Conservation (phyloP, 2,113 vertebrate species). For the Potamarius usumacintae region DNA sequence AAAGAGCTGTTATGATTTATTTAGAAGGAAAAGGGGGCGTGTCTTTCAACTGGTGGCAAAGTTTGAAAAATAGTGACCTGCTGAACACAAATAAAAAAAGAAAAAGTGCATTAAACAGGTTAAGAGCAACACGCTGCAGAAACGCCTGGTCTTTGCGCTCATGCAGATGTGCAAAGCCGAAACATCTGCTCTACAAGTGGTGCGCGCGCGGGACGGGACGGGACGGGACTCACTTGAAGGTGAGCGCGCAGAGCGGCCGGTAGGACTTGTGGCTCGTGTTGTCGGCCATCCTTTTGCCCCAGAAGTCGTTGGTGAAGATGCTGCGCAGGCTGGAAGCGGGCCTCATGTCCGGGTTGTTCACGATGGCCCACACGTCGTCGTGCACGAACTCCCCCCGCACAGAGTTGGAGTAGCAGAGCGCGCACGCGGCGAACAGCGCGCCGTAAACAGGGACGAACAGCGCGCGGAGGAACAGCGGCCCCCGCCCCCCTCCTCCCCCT, state of each 20-base stretch:
- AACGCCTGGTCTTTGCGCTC: background rate
- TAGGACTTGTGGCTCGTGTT: slow-evolving; percentile 98
- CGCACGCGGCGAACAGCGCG: slow-evolving; percentile 73
- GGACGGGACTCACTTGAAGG: slow-evolving; percentile 84
- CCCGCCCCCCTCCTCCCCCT: background rate
- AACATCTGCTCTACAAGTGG: slow-evolving; percentile 14
- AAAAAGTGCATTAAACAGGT: background rate
- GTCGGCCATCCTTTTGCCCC: slow-evolving; percentile 93
- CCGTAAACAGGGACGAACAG: slow-evolving; percentile 56
- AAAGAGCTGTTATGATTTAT: no score
- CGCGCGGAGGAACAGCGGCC: slow-evolving; percentile 33
- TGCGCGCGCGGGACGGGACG: slow-evolving; percentile 23
- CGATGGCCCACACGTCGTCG: slow-evolving; percentile 96
- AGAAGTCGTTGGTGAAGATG: slow-evolving; percentile 92
- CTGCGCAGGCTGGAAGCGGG: slow-evolving; percentile 75
- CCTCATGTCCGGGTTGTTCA: slow-evolving; percentile 90
- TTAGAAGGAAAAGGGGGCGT: background rate
- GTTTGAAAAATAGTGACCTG: background rate
- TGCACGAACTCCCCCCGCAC: slow-evolving; percentile 92
- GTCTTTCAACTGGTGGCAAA: background rate
- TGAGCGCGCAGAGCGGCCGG: slow-evolving; percentile 91
- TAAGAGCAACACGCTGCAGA: background rate
- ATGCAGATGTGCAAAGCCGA: background rate
- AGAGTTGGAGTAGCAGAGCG: slow-evolving; percentile 84
- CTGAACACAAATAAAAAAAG: background rate